A percentile compares a stretch with the other conserved stretches of the same genome.
phyloP scores from a whole-genome alignment of 2,888 invertebrate species.

The Drosophila atripex region DNA sequence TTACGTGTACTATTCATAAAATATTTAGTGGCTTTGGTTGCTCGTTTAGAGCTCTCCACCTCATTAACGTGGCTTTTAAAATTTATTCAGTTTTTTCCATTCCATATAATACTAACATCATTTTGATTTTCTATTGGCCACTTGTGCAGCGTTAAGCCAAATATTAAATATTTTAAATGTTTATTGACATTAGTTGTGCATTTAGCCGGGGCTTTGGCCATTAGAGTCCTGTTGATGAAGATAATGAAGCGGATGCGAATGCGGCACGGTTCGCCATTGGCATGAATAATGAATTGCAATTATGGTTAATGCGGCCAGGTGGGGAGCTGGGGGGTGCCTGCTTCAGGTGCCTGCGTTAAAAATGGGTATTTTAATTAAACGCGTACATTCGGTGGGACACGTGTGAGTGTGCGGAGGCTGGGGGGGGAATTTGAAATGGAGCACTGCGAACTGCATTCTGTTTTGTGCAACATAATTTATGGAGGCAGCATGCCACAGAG shows the following conservation, averaged over 20 bases:
- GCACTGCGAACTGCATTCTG: slow-evolving; percentile 26
- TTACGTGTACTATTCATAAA: slow-evolving; percentile 1
- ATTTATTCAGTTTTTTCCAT: background rate
- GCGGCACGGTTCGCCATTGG: slow-evolving; percentile 24
- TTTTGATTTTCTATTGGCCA: slow-evolving; percentile 13
- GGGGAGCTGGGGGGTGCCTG: slow-evolving; percentile 1
- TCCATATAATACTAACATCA: background rate
- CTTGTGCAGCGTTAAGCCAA: slow-evolving; percentile 13
- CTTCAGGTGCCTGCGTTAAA: slow-evolving; percentile 33
- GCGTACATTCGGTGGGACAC: slow-evolving; percentile 8
- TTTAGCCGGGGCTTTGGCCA: slow-evolving; percentile 34
- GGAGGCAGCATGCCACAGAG: slow-evolving; percentile 41
- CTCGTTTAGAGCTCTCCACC: background rate
- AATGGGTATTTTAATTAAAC: slow-evolving; percentile 43
- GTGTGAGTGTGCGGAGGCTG: slow-evolving; percentile 2
- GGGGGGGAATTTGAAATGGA: slow-evolving; percentile 36
- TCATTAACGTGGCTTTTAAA: background rate
- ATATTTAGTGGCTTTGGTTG: slow-evolving; percentile 2
- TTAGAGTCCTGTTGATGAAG: slow-evolving; percentile 15
- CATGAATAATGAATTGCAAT: slow-evolving; percentile 51
- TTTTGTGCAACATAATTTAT: slow-evolving; percentile 65
- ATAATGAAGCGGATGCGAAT: slow-evolving; percentile 35
- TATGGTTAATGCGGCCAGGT: slow-evolving; percentile 42
- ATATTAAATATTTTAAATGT: slow-evolving; percentile 45
- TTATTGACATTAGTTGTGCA: slow-evolving; percentile 39